Percentiles rank a stretch among this genome's conserved stretches.
Conservation (phyloP, 2,888 invertebrate genomes). For the Torymus texanus region DNA sequence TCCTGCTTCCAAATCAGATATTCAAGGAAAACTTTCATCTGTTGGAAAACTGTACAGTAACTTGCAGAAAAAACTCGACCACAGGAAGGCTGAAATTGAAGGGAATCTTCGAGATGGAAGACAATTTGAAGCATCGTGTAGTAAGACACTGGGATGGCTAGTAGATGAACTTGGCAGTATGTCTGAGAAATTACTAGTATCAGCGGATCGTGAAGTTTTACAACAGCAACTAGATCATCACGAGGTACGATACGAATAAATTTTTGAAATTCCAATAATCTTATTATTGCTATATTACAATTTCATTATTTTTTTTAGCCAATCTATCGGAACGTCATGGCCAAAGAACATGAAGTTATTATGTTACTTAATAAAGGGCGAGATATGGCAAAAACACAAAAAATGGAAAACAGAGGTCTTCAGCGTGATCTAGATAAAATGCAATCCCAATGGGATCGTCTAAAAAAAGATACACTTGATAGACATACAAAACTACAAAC, state of each 20-base stretch:
- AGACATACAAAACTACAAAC: constrained; percentile 91
- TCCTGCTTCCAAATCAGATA: constrained; percentile 92
- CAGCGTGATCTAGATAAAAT: constrained; percentile 91
- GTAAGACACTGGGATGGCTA: constrained; percentile 93
- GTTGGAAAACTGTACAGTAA: constrained; percentile 92
- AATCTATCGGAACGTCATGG: constrained; percentile 90
- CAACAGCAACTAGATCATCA: constrained; percentile 92
- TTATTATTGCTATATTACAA: constrained; percentile 21
- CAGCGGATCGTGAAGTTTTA: constrained; percentile 88
- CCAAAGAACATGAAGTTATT: constrained; percentile 93
- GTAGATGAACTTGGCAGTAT: constrained; percentile 86
- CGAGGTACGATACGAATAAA: constrained; percentile 76
- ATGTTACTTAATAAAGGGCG: constrained; percentile 94
- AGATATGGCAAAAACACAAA: constrained; percentile 78
- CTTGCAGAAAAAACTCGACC: constrained; percentile 91
- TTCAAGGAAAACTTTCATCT: constrained; percentile 89
- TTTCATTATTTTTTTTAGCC: constrained; percentile 76
- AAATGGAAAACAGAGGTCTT: constrained; percentile 79
- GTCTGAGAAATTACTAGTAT: constrained; percentile 87
- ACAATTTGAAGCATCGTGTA: constrained; percentile 92
- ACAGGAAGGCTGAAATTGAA: constrained; percentile 93
- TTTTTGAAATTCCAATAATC: not conserved
- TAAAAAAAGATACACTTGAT: constrained; percentile 91
- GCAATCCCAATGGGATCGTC: constrained; percentile 93
- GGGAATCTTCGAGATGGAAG: constrained; percentile 90